Percentiles rank a stretch among this genome's conserved stretches.
These are phyloP conservation scores for Himalopsyche anomala DNA, from an alignment of 2,888 invertebrate genomes.

Conservation along the genomic window DNA sequence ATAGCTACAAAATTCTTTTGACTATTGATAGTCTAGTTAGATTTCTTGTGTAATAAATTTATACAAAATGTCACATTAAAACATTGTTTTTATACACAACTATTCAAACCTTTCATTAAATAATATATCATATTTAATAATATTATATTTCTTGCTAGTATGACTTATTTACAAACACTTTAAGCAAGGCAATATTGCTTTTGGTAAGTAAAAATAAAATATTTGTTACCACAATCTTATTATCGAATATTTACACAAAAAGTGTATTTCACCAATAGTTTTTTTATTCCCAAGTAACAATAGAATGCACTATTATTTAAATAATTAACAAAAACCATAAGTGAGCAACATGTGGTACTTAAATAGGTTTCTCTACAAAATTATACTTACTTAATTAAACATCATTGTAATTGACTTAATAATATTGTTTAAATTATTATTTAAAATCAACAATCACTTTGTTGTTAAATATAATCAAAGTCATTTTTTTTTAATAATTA, in stretches of 20 bases:
- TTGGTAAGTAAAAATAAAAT: neutral
- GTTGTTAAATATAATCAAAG: slow-evolving; percentile 10
- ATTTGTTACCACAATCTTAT: neutral
- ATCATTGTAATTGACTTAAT: neutral
- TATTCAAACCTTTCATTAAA: neutral
- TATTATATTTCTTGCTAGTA: slow-evolving; percentile 1
- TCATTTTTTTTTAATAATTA: slow-evolving; percentile 15
- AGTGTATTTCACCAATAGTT: neutral
- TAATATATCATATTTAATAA: neutral
- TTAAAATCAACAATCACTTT: slow-evolving; percentile 21
- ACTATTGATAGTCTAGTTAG: too few relatives aligned
- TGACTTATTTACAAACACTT: slow-evolving; percentile 30
- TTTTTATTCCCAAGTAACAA: neutral
- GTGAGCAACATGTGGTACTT: neutral
- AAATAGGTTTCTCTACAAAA: neutral
- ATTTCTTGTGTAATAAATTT: too few relatives aligned
- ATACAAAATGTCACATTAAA: too few relatives aligned
- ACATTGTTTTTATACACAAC: neutral
- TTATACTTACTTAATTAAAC: neutral
- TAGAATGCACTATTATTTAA: neutral
- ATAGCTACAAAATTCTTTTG: too few relatives aligned
- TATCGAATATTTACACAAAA: neutral
- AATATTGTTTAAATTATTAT: slow-evolving; percentile 20
- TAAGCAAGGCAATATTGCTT: slow-evolving; percentile 7
- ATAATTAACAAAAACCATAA: neutral